Base-by-base conservation (phyloP, 2,888 invertebrate genomes). In the Theodoxus fluviatilis region DNA sequence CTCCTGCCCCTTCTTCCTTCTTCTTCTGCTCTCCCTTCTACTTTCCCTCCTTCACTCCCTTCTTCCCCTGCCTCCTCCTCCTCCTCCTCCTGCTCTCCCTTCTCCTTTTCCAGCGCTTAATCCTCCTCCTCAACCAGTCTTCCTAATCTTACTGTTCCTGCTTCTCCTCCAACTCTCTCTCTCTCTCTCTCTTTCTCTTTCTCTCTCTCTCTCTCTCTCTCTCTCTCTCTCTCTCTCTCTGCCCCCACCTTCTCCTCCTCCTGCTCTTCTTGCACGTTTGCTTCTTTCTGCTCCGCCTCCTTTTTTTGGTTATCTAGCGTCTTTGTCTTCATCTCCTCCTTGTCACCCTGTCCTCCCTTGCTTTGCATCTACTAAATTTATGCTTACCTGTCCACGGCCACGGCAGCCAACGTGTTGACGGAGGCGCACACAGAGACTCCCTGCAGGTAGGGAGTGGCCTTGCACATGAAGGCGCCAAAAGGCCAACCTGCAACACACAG, bases 351-450 rank as follows among this genome's bases (percentile, higher is more conserved):
- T n/a, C n/a, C n/a, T n/a, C n/a, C n/a, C n/a, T n/a, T n/a, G n/a
- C n/a, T n/a, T n/a, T n/a, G n/a, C n/a, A n/a, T n/a, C n/a, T n/a
- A n/a, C n/a, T n/a, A n/a, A n/a, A n/a, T n/a, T 49, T 49, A 18
- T 22, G 55, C 68, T 49, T 82, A 90, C 80, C 90, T 87, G 81
- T 90, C 90, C 59, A 90, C 84, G 0, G 90, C 89, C 61, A 90
- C 90, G 67, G 90, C 90, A 66, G 90, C 89, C 65, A 90, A 81
- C 0, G 90, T 90, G 82, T 89, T 90, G 71, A 90, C 89, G 1
- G 90, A 90, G 22, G 90, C 90, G 74, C 89, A 89, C 28, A 90
- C 90, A 4, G 90, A 89, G 9, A 90, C 90, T 12, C 90, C 90
- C 82, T 90, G 90, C 2, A 90, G 84, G 79, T 90, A 90, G 4